Percentiles rank a stretch among this genome's conserved stretches.
phyloP scores from a whole-genome alignment of 2,797 vertebrate species.

The Rhadinocentrus ornatus region DNA sequence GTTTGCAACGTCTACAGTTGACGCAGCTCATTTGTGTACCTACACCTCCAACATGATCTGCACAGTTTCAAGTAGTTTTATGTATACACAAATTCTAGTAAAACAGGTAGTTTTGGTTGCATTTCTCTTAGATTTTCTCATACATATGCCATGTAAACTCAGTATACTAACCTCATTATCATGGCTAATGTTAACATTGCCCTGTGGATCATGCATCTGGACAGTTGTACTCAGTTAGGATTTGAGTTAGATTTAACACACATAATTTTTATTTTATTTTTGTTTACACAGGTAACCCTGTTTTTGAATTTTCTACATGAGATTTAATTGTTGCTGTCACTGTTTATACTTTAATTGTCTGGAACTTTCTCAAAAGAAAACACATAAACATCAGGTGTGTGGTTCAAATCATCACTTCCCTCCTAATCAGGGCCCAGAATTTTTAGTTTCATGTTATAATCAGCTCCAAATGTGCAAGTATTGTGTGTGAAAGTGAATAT shows the following conservation, averaged over 20 bases:
- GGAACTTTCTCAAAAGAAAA: not conserved
- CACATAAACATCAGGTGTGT: not conserved
- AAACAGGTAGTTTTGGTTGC: not conserved
- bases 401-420: not conserved
- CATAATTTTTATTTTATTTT: not conserved
- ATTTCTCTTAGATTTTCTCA: not conserved
- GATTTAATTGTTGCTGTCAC: conserved; percentile 5
- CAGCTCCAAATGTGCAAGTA: not conserved
- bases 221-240: not conserved
- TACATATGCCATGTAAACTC: not conserved
- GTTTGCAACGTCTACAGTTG: not conserved
- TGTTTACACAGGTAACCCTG: not conserved
- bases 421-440: conserved; percentile 3
- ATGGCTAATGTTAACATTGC: too few relatives aligned
- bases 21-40: not conserved
- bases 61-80: not conserved
- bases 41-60: not conserved
- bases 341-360: not conserved
- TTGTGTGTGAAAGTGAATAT: not conserved
- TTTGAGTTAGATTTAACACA: not conserved
- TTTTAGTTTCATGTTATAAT: not conserved
- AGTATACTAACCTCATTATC: not conserved
- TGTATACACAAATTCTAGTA: not conserved
- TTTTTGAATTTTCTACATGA: not conserved
- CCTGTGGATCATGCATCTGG: not conserved